Evolutionary conservation across 2,113 vertebrate genomes (phyloP), one percentile per base, ranked within the genome.

Genomic region (Otolemur garnettii): DNA sequence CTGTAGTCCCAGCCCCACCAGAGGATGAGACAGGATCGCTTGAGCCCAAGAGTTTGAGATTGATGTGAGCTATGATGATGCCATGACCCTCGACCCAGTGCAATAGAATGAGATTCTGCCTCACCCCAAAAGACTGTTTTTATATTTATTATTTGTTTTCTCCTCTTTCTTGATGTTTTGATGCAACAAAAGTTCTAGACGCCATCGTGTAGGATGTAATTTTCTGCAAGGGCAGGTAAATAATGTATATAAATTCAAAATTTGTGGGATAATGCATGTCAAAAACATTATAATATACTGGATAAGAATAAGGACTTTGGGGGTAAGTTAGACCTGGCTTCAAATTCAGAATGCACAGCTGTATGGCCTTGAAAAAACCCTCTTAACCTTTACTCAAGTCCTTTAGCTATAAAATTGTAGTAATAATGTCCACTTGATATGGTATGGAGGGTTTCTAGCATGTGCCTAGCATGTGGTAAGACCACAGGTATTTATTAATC

Each of bases 101-200:
- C 45, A 50, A 50, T 50, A 50, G 45, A 50, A 50, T 50, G 45
- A 50, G 45, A 50, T 10, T 50, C 45, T 50, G 45, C 45, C 45
- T 50, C 45, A 50, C 45, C 45, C 45, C 45, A 50, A 38, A 53
- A 50, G 55, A 66, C 2, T 77, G n/a, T 68, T 13, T 57, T 86
- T 7, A 71, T 83, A 28, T 50, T 87, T 81, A 86, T 87, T 81
- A 86, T n/a, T 87, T 22, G 6, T 85, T 45, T 91, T 81, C 28
- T 30, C 69, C 38, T 85, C 62, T 66, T 55, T 79, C 59, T 91
- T 75, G 59, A n/a, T 28, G 7, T 66, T 74, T 71, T 45, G 84
- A 62, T 80, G 42, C 1, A 55, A 90, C 42, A n/a, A 42, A 75
- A 83, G 3, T 62, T 91, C 62, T 62, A 28, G 35, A 55, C 45